phyloP scores from a whole-genome alignment of 2,113 vertebrate species.

The Nanger granti region DNA sequence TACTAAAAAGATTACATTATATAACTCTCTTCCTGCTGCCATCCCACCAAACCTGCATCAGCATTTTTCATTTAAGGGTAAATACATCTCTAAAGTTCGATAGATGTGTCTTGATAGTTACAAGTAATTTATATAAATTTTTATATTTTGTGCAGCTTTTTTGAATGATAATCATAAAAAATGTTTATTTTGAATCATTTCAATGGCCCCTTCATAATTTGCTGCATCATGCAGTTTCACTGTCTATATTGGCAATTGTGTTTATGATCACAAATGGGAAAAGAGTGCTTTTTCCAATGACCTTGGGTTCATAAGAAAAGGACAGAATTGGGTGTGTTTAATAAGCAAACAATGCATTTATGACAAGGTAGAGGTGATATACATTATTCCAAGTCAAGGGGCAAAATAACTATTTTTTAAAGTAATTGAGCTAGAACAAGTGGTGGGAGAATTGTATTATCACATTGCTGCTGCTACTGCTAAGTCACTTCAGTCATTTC shows the following conservation, averaged over 20 bases:
- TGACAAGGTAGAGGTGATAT: neutral
- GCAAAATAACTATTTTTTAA: neutral
- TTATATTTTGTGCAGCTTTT: neutral
- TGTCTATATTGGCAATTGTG: neutral
- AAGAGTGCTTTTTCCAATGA: neutral
- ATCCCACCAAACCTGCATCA: neutral
- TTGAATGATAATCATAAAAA: neutral
- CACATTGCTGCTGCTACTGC: no score
- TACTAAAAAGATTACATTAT: neutral
- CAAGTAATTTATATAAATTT: neutral
- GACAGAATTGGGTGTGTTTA: neutral
- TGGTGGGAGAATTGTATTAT: neutral
- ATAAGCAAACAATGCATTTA: neutral
- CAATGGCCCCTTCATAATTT: neutral
- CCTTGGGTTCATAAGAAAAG: neutral
- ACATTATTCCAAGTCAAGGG: neutral
- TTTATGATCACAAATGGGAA: neutral
- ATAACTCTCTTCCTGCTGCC: neutral
- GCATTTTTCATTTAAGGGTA: neutral
- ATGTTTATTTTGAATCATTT: neutral
- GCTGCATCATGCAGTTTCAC: neutral
- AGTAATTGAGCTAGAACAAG: neutral
- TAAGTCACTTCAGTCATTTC: no score
- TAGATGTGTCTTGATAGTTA: neutral
- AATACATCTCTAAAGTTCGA: neutral